Evolutionary conservation across 2,797 vertebrate species (phyloP).

Genomic region (Vespertilio murinus): DNA sequence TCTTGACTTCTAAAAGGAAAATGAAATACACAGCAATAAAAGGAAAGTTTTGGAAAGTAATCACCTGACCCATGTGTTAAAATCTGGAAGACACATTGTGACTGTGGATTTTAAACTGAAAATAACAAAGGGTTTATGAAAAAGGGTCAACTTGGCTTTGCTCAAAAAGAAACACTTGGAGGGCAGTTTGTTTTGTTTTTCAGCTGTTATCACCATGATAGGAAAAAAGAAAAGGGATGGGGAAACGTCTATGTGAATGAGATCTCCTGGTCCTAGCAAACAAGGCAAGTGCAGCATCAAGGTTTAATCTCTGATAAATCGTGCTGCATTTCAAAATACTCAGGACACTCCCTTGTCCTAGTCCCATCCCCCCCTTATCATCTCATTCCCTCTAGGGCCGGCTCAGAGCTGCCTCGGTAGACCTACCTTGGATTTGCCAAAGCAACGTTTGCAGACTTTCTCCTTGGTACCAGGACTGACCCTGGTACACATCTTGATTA

Average conservation of each 20-base stretch:
- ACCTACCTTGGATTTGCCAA: neutral
- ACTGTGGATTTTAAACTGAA: neutral
- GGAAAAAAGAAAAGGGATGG: neutral
- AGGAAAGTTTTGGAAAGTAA: neutral
- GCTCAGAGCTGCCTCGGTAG: neutral
- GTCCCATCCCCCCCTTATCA: neutral
- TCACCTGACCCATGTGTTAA: neutral
- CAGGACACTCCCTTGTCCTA: neutral
- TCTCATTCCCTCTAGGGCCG: neutral
- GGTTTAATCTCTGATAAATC: neutral
- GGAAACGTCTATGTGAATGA: neutral
- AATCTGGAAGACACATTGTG: neutral
- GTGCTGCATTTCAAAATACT: neutral
- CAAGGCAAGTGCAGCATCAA: neutral
- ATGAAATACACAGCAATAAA: neutral
- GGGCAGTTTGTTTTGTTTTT: neutral
- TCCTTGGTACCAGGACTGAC: neutral
- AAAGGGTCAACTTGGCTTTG: neutral
- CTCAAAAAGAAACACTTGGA: neutral
- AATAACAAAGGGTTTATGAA: neutral
- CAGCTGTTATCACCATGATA: neutral
- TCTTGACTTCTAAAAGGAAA: slow-evolving; percentile 32
- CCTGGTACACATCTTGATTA: slow-evolving; percentile 32
- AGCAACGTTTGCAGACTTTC: neutral
- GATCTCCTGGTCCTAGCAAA: neutral